Evolutionary conservation across 64 coral and sea anemone species (phyloP).

Genomic region (Pocillopora verrucosa): DNA sequence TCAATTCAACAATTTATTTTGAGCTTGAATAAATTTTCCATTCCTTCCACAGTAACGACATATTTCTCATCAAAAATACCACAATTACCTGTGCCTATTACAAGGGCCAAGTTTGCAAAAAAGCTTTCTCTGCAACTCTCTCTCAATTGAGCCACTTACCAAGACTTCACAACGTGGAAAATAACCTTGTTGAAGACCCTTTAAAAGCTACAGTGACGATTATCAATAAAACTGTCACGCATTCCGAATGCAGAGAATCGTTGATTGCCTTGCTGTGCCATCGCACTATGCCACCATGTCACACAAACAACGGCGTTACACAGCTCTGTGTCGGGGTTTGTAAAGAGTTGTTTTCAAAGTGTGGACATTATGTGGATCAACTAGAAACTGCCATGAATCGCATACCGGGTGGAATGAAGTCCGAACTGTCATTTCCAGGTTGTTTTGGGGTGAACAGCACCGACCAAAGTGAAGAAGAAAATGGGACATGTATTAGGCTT

Average conservation of each 20-base stretch:
- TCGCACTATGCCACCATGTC: slow-evolving; percentile 70
- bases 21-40: no score
- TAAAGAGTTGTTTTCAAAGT: slow-evolving; percentile 38
- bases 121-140: not conserved
- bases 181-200: not conserved
- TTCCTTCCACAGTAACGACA: not conserved
- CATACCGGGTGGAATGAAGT: not conserved
- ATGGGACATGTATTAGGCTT: not conserved
- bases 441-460: not conserved
- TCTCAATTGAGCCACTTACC: not conserved
- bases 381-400: not conserved
- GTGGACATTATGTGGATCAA: slow-evolving; percentile 4
- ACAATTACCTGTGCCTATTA: slow-evolving; percentile 3
- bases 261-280: slow-evolving; percentile 73
- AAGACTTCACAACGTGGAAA: not conserved
- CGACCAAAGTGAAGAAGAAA: not conserved
- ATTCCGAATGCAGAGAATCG: slow-evolving; percentile 31
- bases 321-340: slow-evolving; percentile 80
- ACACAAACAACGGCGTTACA: slow-evolving; percentile 23
- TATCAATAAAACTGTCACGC: not conserved
- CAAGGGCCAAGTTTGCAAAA: not conserved
- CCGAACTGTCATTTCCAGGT: not conserved
- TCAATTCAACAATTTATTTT: no score
- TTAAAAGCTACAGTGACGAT: not conserved
- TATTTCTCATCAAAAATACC: not conserved